These are phyloP conservation scores for Eudasyphora cyanicolor DNA, from an alignment of 2,888 invertebrate genomes.

Conservation along the genomic window DNA sequence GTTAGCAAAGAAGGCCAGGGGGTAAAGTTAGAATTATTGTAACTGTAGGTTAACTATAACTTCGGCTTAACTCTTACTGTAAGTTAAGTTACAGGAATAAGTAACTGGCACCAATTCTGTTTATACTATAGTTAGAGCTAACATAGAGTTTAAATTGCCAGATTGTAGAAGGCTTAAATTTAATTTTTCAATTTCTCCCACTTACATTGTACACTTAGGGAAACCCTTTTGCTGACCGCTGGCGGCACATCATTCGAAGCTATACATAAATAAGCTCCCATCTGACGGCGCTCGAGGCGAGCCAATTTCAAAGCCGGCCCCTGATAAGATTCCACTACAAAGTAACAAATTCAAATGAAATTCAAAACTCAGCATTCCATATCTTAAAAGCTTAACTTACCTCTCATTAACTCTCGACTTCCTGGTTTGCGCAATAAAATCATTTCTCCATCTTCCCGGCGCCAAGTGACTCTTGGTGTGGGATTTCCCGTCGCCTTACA, in stretches of 20 bases:
- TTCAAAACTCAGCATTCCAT: constrained; percentile 16
- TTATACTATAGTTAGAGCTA: no score
- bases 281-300: constrained; percentile 92
- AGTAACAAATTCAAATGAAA: constrained; percentile 53
- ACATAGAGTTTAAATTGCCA: not conserved
- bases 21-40: not conserved
- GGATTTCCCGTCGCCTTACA: constrained; percentile 92
- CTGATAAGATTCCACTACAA: constrained; percentile 87
- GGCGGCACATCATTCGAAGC: constrained; percentile 96
- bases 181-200: constrained; percentile 70
- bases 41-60: no score
- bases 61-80: no score
- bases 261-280: constrained; percentile 95
- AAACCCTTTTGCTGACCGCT: constrained; percentile 93
- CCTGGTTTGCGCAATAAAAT: constrained; percentile 82
- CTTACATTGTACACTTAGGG: constrained; percentile 94
- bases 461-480: constrained; percentile 88
- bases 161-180: not conserved
- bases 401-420: constrained; percentile 79
- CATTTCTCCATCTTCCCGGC: constrained; percentile 87
- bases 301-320: constrained; percentile 88
- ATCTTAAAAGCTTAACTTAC: constrained; percentile 71
- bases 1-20: not conserved
- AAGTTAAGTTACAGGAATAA: no score
- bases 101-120: no score